Evolutionary conservation across 2,113 vertebrate species (phyloP), one percentile per base, ranked within the genome.

Genomic region (Etheostoma cragini): DNA sequence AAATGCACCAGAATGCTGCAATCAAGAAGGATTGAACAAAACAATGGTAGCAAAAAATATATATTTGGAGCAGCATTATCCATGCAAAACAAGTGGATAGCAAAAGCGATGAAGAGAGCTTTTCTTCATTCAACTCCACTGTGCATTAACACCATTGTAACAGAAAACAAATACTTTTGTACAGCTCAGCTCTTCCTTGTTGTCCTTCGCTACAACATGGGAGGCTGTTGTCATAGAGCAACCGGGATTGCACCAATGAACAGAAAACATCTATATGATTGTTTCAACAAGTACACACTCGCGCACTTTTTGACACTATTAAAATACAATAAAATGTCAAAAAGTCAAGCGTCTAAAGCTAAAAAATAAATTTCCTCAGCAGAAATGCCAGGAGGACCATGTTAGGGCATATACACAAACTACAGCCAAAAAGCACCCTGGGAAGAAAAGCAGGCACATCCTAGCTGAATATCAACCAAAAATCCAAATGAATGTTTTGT

Each of bases 11-110:
- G 53, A 73, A 46, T 22, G 50, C 17, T 17, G 74, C 72, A 10
- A 64, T 79, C 56, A 77, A 83, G 86, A 75, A 52, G 57, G 47
- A 68, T 22, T 60, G 42, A 82, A 67, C 21, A 72, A 35, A 85
- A 89, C 84, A 87, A 87, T 47, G 19, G 65, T 6, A 7, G 83
- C n/a, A 38, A 54, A 54, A 58, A n/a, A 75, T n/a, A 83, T 82
- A n/a, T 63, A 66, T 85, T 88, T 76, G 60, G 70, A 66, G 78
- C 75, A 54, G 81, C 78, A 77, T 86, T 70, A 50, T 72, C 72
- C 72, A 83, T 45, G 79, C 66, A 83, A 84, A 80, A 82, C 81
- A 80, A 90, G 80, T 62, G 58, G 75, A 63, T 76, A 52, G 88
- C 83, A 87, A 91, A 87, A 86, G 83, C 13, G 21, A 74, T 85